Conservation (phyloP, 2,113 vertebrate genomes). For the Leptodactylus fuscus region DNA sequence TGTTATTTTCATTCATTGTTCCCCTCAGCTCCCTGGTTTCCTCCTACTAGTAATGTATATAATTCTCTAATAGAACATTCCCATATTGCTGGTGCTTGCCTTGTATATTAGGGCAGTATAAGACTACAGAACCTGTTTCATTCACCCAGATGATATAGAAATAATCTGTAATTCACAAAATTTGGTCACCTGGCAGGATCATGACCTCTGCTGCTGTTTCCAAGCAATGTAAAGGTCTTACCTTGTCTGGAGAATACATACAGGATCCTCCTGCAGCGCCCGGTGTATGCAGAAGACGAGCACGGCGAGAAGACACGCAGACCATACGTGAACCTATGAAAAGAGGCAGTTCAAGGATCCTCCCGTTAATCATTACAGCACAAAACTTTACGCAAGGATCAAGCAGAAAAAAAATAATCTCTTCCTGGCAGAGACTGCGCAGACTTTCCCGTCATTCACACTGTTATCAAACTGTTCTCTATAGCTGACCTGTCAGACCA, state of each 20-base stretch:
- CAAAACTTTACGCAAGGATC: slow-evolving; percentile 41
- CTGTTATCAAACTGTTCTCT: not conserved
- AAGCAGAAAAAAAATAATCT: not conserved
- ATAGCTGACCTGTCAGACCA: not conserved
- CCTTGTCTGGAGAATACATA: not conserved
- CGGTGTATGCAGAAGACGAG: not conserved
- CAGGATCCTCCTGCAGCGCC: not conserved
- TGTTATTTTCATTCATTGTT: too few species aligned
- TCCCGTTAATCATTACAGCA: slow-evolving; percentile 50
- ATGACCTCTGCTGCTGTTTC: too few species aligned
- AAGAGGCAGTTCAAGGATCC: slow-evolving; percentile 18
- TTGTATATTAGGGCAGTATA: too few species aligned
- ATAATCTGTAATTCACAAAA: too few species aligned
- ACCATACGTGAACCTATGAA: not conserved
- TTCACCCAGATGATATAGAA: too few species aligned
- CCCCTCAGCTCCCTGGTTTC: too few species aligned
- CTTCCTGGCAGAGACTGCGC: slow-evolving; percentile 34
- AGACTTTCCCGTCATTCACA: slow-evolving; percentile 12
- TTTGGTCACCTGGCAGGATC: too few species aligned
- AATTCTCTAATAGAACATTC: too few species aligned
- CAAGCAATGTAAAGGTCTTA: not conserved
- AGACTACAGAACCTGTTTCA: too few species aligned
- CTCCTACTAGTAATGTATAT: too few species aligned
- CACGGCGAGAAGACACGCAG: not conserved
- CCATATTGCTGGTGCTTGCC: too few species aligned